Evolutionary conservation across 2,888 invertebrate genomes (phyloP).

Genomic region (Helicoverpa assulta): DNA sequence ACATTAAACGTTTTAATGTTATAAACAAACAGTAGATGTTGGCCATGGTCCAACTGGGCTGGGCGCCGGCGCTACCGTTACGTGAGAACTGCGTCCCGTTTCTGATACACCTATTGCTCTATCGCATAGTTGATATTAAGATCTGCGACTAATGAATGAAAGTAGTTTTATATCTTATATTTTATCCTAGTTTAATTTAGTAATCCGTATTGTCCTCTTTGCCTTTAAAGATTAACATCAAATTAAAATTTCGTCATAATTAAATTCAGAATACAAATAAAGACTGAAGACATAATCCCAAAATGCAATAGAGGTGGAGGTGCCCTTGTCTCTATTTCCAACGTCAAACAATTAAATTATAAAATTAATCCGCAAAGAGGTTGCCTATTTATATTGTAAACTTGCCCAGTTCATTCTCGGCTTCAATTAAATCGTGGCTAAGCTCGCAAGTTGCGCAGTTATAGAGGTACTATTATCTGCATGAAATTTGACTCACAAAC

Average conservation of each 20-base stretch:
- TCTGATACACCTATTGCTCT: conserved; percentile 78
- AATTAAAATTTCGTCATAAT: conserved; percentile 6
- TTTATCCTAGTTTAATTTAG: background rate
- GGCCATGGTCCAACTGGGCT: conserved; percentile 84
- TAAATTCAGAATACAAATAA: conserved; percentile 20
- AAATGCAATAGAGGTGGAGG: conserved; percentile 54
- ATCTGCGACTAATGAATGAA: conserved; percentile 52
- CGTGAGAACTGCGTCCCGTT: conserved; percentile 71
- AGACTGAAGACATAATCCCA: conserved; percentile 42
- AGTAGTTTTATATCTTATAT: background rate
- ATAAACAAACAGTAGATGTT: conserved; percentile 86
- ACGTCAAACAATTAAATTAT: conserved; percentile 59
- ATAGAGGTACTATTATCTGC: conserved; percentile 85
- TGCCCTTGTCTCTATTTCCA: conserved; percentile 44
- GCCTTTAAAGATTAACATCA: background rate
- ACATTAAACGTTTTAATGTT: conserved; percentile 78
- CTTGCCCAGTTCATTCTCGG: conserved; percentile 76
- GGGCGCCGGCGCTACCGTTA: conserved; percentile 83
- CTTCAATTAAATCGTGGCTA: conserved; percentile 86
- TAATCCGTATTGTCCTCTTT: background rate
- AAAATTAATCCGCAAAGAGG: conserved; percentile 65
- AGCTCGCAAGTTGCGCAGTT: conserved; percentile 83
- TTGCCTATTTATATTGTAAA: conserved; percentile 72
- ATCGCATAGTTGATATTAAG: conserved; percentile 68
- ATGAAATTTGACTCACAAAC: conserved; percentile 88